Evolutionary conservation across 2,888 invertebrate species (phyloP), one percentile per base, ranked within the genome.

Genomic region (Acanthosoma haemorrhoidale): DNA sequence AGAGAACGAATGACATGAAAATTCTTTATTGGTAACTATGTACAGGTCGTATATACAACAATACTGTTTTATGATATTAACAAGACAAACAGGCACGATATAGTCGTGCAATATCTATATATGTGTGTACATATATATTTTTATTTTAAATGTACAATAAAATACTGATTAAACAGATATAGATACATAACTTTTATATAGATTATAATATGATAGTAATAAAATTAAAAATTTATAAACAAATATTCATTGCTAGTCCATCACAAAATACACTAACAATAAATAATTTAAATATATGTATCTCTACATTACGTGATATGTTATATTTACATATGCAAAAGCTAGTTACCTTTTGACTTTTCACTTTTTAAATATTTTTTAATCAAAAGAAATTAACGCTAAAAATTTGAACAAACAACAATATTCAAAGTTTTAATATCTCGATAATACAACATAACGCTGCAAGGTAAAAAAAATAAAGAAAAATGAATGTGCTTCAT

Each of bases 31-130:
- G 25, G 38, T 61, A 64, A 64, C 64, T 64, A 64, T 64, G 41
- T 64, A 64, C 64, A 64, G 29, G 6, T 64, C 41, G 39, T 72
- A 72, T 72, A 43, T 72, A 72, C 72, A 72, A 70, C 71, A 71
- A 71, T 72, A 72, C 72, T 72, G 72, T 43, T 34, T 32, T 61
- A 70, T 68, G 25, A 41, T 67, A 66, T 60, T 32, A 60, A 68
- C 61, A 41, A 63, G 51, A 71, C 68, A 71, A 66, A 68, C 60
- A 68, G 38, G 39, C 68, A 61, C 39, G 64, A 39, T 51, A 29
- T 68, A 51, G 21, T 15, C 25, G 34, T 13, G 31, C 43, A 68
- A 38, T 29, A 57, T 71, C 32, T 63, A 63, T n/a, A n/a, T n/a
- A n/a, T n/a, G n/a, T n/a, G n/a, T n/a, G n/a, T n/a, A n/a, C n/a